A percentile compares a stretch with the other conserved stretches of the same genome.
These are phyloP conservation scores for Sminthurinus signatus DNA, from an alignment of 1,140 invertebrate genomes.

Conservation along the genomic window DNA sequence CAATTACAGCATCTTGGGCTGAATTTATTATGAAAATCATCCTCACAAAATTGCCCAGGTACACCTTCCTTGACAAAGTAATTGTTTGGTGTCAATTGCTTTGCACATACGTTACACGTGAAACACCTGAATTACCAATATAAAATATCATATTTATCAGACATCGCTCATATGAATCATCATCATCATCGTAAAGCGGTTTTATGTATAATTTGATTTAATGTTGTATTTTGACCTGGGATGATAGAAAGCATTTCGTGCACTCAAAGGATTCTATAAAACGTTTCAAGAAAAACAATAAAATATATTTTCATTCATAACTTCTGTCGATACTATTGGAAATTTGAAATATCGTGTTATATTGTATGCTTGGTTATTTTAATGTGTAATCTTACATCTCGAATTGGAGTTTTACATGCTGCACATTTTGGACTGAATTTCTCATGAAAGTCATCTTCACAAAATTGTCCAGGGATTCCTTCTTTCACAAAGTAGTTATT, in stretches of 20 bases:
- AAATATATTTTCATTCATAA: no score
- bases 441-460: slow-evolving; percentile 58
- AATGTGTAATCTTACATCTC: no score
- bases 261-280: slow-evolving; percentile 18
- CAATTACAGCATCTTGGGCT: slow-evolving; percentile 60
- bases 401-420: slow-evolving; percentile 56
- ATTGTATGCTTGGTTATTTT: no score
- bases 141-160: no score
- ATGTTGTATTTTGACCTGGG: no score
- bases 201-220: no score
- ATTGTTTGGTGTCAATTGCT: slow-evolving; percentile 55
- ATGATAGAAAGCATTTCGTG: slow-evolving; percentile 28
- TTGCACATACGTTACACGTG: slow-evolving; percentile 56
- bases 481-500: slow-evolving; percentile 60
- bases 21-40: slow-evolving; percentile 58
- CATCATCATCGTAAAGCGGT: no score
- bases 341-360: no score
- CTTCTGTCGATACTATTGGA: no score
- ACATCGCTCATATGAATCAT: no score
- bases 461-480: slow-evolving; percentile 50
- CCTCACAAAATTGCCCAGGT: slow-evolving; percentile 54
- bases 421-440: slow-evolving; percentile 61
- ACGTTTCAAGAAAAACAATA: no score
- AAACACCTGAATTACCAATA: no score
- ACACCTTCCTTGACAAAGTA: slow-evolving; percentile 60